Evolutionary conservation across 1,140 invertebrate species (phyloP).

Genomic region (Penaeus japonicus): DNA sequence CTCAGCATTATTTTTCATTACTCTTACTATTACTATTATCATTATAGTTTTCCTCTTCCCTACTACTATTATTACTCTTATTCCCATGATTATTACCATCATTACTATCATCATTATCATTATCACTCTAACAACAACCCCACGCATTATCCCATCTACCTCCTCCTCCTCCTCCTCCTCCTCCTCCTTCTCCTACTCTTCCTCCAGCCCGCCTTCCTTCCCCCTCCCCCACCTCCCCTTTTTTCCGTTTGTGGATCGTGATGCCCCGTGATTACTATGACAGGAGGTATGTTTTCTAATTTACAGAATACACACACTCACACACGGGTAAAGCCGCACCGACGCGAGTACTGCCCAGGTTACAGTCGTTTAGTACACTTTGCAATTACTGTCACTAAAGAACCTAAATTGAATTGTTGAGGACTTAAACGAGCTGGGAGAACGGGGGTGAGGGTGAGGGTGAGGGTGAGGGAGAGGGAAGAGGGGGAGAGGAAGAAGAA

Average conservation of each 20-base stretch:
- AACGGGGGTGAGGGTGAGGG: not conserved
- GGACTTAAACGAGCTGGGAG: not conserved
- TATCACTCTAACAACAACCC: not conserved
- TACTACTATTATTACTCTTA: not conserved
- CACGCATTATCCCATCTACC: not conserved
- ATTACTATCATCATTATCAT: not conserved
- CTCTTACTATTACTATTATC: not conserved
- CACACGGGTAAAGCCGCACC: too few relatives aligned
- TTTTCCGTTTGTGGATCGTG: not conserved
- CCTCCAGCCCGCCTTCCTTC: not conserved
- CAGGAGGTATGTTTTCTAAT: too few relatives aligned
- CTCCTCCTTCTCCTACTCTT: not conserved
- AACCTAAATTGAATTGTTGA: slow-evolving; percentile 46
- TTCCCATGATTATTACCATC: not conserved
- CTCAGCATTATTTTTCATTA: too few relatives aligned
- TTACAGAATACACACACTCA: too few relatives aligned
- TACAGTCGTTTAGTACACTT: slow-evolving; percentile 29
- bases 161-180: not conserved
- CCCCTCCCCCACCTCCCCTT: not conserved
- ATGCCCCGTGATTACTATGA: too few relatives aligned
- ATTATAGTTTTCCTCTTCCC: not conserved
- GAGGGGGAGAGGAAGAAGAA: not conserved
- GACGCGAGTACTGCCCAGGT: not conserved
- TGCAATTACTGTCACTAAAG: slow-evolving; percentile 44
- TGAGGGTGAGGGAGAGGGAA: slow-evolving; percentile 11